Base-by-base conservation (phyloP, 2,888 invertebrate genomes). In the Mongoloraphidia duomilia region DNA sequence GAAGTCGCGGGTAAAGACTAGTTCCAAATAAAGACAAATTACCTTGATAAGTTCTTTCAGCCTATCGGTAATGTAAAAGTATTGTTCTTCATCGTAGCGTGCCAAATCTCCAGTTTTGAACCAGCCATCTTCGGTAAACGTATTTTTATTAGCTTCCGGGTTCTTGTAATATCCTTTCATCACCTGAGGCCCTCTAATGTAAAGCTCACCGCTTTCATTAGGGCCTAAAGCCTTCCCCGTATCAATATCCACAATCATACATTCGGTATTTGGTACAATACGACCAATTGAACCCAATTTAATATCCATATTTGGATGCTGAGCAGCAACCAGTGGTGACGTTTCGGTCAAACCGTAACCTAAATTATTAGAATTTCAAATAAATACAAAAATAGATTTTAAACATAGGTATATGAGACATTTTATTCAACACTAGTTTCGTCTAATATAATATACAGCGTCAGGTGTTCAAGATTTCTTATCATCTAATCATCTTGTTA, bases 11-110 rank as follows among this genome's bases (percentile, higher is more conserved):
- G 6, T 6, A 26, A 26, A 26, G 26, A 6, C 26, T 26, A 26
- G 6, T 26, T 6, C 5, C 26, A 3, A 26, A 6, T 26, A 26
- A 26, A 3, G 6, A 26, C 26, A 26, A 26, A 6, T 72, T 48
- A 84, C 84, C 70, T 91, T 92, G 51, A 91, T 91, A 37, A 91
- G 69, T 61, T 90, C 89, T 62, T 90, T 90, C 44, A 83, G 63
- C 54, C 91, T 75, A 60, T 87, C 90, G 34, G 80, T 77, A 51
- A 91, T 76, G 56, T 74, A 84, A 53, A 86, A 68, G 46, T 63
- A 62, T 1, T 82, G 80, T 0, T 79, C 70, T 17, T 82, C 76
- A 59, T 84, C 81, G 53, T 74, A 76, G 50, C 60, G 61, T 14
- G 54, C 62, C 48, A 57, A 56, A 60, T 90, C 81, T 12, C 85